These are phyloP conservation scores for Pollenia amentaria DNA, from an alignment of 2,888 invertebrate genomes.

Conservation along the genomic window DNA sequence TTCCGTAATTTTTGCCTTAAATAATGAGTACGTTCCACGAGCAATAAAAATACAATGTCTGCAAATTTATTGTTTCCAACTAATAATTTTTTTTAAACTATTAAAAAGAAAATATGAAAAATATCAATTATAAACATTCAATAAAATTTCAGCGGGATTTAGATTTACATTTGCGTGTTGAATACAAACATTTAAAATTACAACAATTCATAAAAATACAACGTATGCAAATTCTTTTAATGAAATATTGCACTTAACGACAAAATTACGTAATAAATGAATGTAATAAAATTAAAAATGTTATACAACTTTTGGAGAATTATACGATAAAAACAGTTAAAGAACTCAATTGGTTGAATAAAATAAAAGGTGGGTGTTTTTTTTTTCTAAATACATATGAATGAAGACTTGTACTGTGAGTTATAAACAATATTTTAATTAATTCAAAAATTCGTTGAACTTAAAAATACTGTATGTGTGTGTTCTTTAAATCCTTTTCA, in stretches of 20 bases:
- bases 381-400: too few species aligned
- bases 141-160: background rate
- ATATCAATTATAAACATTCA: constrained; percentile 20
- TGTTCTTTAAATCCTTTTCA: background rate
- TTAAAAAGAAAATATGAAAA: constrained; percentile 5
- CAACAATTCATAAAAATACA: background rate
- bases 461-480: background rate
- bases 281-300: constrained; percentile 1
- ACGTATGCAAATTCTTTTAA: constrained; percentile 10
- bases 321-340: background rate
- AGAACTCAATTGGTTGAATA: background rate
- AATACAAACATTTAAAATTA: constrained; percentile 4
- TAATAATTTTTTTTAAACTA: background rate
- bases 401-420: background rate
- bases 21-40: background rate
- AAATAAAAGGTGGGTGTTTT: background rate
- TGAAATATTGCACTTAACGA: constrained; percentile 14
- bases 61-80: constrained; percentile 3
- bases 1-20: background rate
- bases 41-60: background rate
- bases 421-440: background rate
- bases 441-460: too few species aligned
- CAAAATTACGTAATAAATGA: constrained; percentile 2
- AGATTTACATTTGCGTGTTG: background rate
- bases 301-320: constrained; percentile 7